Conservation (phyloP, 2,113 vertebrate species). For the Lasiurus borealis region DNA sequence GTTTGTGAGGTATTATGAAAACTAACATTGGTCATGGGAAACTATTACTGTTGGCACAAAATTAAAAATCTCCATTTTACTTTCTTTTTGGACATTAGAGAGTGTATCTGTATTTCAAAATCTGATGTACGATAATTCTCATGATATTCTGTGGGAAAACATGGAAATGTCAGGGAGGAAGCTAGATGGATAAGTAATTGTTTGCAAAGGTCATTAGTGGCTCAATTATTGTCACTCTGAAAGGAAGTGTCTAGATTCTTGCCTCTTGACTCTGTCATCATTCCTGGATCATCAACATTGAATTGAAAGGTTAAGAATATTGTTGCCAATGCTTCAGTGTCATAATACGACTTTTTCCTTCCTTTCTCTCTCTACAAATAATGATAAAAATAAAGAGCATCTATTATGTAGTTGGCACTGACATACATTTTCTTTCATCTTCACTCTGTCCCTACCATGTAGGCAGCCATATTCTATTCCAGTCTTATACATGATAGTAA, state of each 20-base stretch:
- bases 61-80: not conserved
- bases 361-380: not conserved
- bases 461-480: not conserved
- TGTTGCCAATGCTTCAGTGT: not conserved
- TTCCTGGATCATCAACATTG: not conserved
- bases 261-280: not conserved
- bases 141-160: not conserved
- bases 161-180: not conserved
- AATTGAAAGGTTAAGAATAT: not conserved
- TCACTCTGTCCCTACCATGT: not conserved
- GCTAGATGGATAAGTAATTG: not conserved
- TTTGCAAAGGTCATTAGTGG: conserved; percentile 30
- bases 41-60: not conserved
- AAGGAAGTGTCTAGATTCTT: conserved; percentile 10
- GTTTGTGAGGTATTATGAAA: not conserved
- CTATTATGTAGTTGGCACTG: not conserved
- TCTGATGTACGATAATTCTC: not conserved
- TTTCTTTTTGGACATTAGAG: not conserved
- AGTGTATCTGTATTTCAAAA: not conserved
- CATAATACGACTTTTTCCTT: not conserved
- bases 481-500: not conserved
- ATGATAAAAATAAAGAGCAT: not conserved
- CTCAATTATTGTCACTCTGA: not conserved
- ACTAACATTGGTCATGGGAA: not conserved
- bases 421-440: not conserved